These are phyloP conservation scores for Coptotermes formosanus DNA, from an alignment of 1,140 invertebrate species.

Conservation along the genomic window DNA sequence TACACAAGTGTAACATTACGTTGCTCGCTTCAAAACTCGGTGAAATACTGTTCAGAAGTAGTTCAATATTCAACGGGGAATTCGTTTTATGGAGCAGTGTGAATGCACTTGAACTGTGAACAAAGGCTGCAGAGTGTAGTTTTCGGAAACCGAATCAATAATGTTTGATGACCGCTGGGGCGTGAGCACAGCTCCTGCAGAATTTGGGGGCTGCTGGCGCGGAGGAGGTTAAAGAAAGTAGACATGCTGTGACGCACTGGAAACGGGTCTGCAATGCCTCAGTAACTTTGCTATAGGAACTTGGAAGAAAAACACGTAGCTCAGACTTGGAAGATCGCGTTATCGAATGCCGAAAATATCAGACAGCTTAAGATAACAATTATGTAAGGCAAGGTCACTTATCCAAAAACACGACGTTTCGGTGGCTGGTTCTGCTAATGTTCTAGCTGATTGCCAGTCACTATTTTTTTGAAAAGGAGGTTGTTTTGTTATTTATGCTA, in stretches of 20 bases:
- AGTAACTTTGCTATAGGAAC: no score
- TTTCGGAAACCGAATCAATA: slow-evolving; percentile 16
- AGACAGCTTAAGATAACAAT: no score
- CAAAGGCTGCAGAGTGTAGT: not conserved
- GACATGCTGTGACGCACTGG: not conserved
- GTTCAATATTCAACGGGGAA: not conserved
- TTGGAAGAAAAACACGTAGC: no score
- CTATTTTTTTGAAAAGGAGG: no score
- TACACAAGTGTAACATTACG: not conserved
- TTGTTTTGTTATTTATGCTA: no score
- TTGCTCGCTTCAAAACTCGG: not conserved
- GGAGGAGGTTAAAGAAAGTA: not conserved
- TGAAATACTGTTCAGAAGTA: not conserved
- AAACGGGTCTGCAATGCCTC: no score
- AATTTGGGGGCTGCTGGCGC: not conserved
- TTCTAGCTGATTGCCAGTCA: no score
- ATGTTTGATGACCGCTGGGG: slow-evolving; percentile 5
- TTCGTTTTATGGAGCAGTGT: not conserved
- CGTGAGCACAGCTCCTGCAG: not conserved
- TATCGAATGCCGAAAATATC: no score
- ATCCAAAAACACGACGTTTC: no score
- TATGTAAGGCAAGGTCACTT: no score
- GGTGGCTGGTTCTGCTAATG: no score
- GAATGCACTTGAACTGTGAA: not conserved
- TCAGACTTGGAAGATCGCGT: no score